phyloP scores from a whole-genome alignment of 1,140 invertebrate genomes.

The Hyposmocoma kahamanoa region DNA sequence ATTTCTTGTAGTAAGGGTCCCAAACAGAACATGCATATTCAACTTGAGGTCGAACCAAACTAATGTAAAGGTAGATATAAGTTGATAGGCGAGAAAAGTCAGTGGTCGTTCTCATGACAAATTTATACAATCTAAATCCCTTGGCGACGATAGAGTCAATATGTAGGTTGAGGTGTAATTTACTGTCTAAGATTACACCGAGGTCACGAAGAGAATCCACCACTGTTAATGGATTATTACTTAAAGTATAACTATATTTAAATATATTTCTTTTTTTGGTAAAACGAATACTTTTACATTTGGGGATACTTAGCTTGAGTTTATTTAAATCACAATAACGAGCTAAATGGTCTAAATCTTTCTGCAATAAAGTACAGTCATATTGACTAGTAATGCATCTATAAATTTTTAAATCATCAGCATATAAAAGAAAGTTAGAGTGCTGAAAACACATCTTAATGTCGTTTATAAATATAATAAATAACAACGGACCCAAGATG shows the following conservation, averaged over 20 bases:
- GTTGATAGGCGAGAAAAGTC: conserved; percentile 8
- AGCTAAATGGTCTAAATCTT: not conserved
- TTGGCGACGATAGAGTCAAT: conserved; percentile 13
- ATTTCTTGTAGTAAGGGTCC: conserved; percentile 15
- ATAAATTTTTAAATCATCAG: not conserved
- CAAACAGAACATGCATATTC: conserved; percentile 16
- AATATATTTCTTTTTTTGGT: not conserved
- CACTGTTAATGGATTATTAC: not conserved
- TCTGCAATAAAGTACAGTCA: not conserved
- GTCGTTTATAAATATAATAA: conserved; percentile 34
- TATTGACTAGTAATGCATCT: not conserved
- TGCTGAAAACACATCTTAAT: conserved; percentile 13
- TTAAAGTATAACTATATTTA: not conserved
- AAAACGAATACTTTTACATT: conserved; percentile 1
- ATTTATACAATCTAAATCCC: conserved; percentile 14
- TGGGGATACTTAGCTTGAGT: not conserved
- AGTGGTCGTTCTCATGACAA: conserved; percentile 9
- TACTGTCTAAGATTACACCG: not conserved
- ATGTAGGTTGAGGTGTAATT: conserved; percentile 3
- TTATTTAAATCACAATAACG: not conserved
- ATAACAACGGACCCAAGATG: conserved; percentile 27
- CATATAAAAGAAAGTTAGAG: not conserved
- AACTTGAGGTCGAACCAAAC: conserved; percentile 11
- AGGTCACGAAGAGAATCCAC: not conserved
- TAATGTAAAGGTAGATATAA: conserved; percentile 13